Conservation (phyloP, 2,113 vertebrate genomes). For the Carettochelys insculpta region DNA sequence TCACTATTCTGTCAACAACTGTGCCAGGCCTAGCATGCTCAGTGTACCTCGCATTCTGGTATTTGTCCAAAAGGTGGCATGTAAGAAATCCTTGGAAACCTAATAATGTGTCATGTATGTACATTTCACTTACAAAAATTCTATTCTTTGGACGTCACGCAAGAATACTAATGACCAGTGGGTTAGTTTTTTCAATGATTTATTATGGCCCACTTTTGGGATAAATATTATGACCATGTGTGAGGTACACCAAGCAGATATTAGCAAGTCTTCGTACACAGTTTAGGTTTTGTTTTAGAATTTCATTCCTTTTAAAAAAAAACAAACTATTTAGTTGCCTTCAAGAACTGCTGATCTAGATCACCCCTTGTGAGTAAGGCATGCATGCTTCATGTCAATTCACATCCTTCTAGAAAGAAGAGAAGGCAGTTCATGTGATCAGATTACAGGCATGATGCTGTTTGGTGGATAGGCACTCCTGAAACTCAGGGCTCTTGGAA, state of each 20-base stretch:
- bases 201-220: not conserved
- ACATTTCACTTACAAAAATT: not conserved
- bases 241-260: not conserved
- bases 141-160: not conserved
- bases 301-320: not conserved
- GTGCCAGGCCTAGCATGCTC: too few relatives aligned
- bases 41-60: not conserved
- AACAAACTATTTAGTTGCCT: not conserved
- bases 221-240: not conserved
- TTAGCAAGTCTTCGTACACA: not conserved
- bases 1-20: too few relatives aligned
- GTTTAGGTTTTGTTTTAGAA: not conserved
- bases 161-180: not conserved
- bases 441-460: not conserved
- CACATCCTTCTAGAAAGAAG: too few relatives aligned
- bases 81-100: not conserved
- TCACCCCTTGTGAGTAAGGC: too few relatives aligned
- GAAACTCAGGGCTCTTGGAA: not conserved
- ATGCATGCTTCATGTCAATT: too few relatives aligned
- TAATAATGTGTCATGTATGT: not conserved
- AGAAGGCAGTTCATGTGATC: too few relatives aligned
- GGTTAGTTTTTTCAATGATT: not conserved
- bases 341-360: too few relatives aligned
- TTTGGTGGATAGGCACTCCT: not conserved
- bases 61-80: not conserved